A percentile compares a stretch with the other conserved stretches of the same genome.
phyloP scores from a whole-genome alignment of 2,113 vertebrate genomes.

The Mastomys natalensis region DNA sequence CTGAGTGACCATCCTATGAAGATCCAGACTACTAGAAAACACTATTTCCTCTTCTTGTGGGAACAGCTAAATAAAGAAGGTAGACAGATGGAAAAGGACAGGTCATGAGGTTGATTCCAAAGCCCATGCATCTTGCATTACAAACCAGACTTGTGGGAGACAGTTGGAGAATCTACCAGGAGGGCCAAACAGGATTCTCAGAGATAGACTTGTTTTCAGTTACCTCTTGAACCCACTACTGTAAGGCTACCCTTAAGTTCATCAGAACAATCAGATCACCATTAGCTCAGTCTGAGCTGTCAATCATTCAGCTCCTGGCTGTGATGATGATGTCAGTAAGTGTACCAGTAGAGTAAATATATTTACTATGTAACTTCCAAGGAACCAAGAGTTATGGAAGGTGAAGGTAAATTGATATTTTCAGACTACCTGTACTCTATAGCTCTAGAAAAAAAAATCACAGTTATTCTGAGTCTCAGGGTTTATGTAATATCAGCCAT shows the following conservation, averaged over 20 bases:
- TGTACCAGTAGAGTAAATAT: neutral
- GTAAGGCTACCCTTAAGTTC: neutral
- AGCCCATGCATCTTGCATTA: neutral
- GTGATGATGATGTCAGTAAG: neutral
- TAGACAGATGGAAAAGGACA: neutral
- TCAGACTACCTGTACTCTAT: neutral
- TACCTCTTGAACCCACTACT: too few relatives aligned
- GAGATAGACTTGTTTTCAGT: neutral
- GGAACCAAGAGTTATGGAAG: neutral
- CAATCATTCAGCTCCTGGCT: neutral
- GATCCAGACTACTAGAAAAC: neutral
- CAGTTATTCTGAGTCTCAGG: neutral
- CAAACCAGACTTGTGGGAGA: neutral
- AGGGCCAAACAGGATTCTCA: neutral
- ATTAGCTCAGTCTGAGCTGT: neutral
- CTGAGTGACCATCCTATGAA: neutral
- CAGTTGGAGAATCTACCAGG: neutral
- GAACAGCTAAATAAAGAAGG: neutral
- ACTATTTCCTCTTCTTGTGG: neutral
- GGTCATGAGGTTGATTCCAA: neutral
- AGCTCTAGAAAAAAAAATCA: neutral
- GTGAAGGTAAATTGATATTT: neutral
- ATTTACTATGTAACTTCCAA: neutral
- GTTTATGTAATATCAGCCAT: neutral
- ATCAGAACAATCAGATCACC: neutral